These are phyloP conservation scores for Zosterops hypoxanthus DNA, from an alignment of 2,113 vertebrate genomes.

Conservation along the genomic window DNA sequence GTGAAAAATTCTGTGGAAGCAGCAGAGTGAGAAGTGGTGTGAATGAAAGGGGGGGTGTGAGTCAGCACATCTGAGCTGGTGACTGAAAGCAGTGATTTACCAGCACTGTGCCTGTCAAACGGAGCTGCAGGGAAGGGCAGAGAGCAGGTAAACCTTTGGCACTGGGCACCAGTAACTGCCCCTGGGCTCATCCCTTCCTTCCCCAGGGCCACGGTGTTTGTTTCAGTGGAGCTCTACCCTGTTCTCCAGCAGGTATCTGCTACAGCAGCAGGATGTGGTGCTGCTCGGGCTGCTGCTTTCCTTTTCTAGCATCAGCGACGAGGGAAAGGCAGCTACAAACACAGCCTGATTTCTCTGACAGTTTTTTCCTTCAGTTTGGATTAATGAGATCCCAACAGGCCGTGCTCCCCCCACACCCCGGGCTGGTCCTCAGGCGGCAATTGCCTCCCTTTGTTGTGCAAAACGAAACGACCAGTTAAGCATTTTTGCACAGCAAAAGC, in stretches of 20 bases:
- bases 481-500: background rate
- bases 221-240: fast-evolving
- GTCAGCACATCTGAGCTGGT: background rate
- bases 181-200: fast-evolving
- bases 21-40: background rate
- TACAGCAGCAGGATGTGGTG: fast-evolving
- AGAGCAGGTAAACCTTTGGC: background rate
- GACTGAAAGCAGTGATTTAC: background rate
- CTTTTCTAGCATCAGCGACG: background rate
- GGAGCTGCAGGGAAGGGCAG: background rate
- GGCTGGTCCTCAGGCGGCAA: background rate
- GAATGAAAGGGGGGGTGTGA: background rate
- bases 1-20: background rate
- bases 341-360: background rate
- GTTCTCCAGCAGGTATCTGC: fast-evolving
- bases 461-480: background rate
- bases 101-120: fast-evolving
- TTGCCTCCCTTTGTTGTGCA: background rate
- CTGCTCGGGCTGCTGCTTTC: background rate
- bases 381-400: constrained; percentile 8
- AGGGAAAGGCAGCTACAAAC: background rate
- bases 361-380: background rate
- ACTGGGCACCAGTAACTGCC: fast-evolving
- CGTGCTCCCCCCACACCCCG: background rate
- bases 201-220: fast-evolving